A percentile compares a stretch with the other conserved stretches of the same genome.
Conservation (phyloP, 1,140 invertebrate genomes). For the Steinernema khuongi region DNA sequence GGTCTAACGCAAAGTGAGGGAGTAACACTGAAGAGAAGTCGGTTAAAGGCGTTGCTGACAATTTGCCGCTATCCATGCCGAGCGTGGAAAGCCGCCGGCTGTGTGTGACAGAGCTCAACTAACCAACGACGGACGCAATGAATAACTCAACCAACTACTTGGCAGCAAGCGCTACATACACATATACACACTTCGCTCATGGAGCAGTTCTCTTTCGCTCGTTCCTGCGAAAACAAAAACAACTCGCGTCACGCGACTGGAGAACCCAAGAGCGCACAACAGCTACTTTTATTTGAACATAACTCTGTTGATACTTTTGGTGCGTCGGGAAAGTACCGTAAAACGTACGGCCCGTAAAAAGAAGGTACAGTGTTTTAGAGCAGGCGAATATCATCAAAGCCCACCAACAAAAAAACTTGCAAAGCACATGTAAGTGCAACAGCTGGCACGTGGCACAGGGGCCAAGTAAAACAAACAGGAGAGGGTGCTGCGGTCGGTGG, state of each 20-base stretch:
- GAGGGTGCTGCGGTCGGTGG: no score
- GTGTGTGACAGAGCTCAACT: constrained; percentile 7
- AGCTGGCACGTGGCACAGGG: no score
- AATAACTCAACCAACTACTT: constrained; percentile 7
- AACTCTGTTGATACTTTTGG: neutral
- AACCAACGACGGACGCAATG: neutral
- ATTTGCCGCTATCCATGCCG: constrained; percentile 9
- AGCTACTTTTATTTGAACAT: constrained; percentile 9
- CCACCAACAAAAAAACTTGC: no score
- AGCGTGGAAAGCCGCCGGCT: neutral
- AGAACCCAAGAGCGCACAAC: neutral
- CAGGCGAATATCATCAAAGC: no score
- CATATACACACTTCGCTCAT: constrained; percentile 5
- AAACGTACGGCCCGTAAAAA: no score
- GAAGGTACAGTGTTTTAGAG: no score
- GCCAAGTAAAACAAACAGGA: no score
- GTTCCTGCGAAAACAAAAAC: constrained; percentile 1
- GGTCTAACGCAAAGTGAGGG: neutral
- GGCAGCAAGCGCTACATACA: constrained; percentile 10
- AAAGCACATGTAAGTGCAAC: no score
- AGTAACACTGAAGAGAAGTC: constrained; percentile 2
- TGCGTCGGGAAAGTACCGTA: no score
- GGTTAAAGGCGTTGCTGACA: neutral
- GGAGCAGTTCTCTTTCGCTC: neutral
- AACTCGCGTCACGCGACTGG: constrained; percentile 14